phyloP scores from a whole-genome alignment of 2,113 vertebrate species.

The Pelecanus crispus region DNA sequence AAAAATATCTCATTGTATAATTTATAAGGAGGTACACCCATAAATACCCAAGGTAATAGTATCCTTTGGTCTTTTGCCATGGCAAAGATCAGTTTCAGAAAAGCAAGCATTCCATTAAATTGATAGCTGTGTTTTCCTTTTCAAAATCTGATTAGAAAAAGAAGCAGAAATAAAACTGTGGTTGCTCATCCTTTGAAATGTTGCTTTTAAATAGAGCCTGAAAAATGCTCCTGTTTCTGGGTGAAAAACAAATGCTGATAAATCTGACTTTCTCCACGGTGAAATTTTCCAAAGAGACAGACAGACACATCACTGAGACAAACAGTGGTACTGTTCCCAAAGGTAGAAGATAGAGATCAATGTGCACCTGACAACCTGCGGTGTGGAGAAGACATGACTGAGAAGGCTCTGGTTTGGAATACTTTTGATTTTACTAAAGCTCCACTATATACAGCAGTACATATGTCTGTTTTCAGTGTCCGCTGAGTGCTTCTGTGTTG shows the following conservation, averaged over 20 bases:
- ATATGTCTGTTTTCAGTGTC: background rate
- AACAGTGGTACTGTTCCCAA: background rate
- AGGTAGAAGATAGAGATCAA: background rate
- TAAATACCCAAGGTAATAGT: background rate
- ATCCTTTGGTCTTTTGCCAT: background rate
- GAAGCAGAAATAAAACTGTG: background rate
- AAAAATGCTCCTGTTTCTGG: background rate
- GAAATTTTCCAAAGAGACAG: background rate
- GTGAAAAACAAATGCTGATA: background rate
- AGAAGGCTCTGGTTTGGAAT: background rate
- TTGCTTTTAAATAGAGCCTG: background rate
- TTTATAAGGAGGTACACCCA: background rate
- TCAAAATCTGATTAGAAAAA: slow-evolving; percentile 22
- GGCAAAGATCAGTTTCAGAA: slow-evolving; percentile 18
- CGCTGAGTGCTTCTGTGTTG: background rate
- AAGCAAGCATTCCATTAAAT: background rate
- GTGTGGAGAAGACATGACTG: background rate
- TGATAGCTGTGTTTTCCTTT: slow-evolving; percentile 7
- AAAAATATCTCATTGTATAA: background rate
- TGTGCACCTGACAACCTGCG: background rate
- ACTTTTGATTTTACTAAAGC: background rate
- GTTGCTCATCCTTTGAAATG: background rate
- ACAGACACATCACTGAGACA: background rate
- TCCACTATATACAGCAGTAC: background rate
- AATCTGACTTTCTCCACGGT: background rate